Evolutionary conservation across 2,113 vertebrate species (phyloP), one percentile per base, ranked within the genome.

Genomic region (Thamnaconus septentrionalis): DNA sequence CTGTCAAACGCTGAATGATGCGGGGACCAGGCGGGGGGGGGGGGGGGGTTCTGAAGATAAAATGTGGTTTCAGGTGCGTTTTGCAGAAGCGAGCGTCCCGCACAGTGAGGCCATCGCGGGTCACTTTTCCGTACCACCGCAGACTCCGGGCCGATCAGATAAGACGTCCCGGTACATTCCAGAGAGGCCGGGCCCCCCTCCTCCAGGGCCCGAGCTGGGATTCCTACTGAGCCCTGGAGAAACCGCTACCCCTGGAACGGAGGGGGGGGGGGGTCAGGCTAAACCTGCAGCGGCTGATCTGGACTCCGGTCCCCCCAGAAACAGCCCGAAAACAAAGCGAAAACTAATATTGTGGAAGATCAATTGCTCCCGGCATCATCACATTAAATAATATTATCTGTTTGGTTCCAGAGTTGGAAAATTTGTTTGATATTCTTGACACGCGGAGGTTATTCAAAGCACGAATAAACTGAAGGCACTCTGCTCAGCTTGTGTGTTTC

Each of bases 161-260:
- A 87, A 79, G 69, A 64, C 59, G 76, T 77, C 53, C 58, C 51
- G 69, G 79, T 71, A 82, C 87, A 89, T 90, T 90, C 83, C 86
- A 76, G 64, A 84, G 69, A 64, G 64, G 43, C 12, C 39, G 79
- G 44, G n/a, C n/a, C 66, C 59, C 66, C 70, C 70, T 64, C 70
- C 75, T 80, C 12, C 69, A 56, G 62, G 69, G 63, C 54, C 58
- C 18, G 4, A 43, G 60, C 58, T 61, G 58, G 71, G 68, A 70
- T 81, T 77, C 58, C 59, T 81, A 63, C 48, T 40, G 59, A 70
- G 59, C n/a, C 7, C 55, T 48, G 54, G 41, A 51, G 71, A 72
- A 76, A 71, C 59, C 4, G 75, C 57, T 73, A 75, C 69, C 12
- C 46, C 55, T 74, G 79, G 80, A 88, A 87, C 82, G 72, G 57